Percentiles rank a stretch among this genome's conserved stretches.
Conservation (phyloP, 23 tunicate genomes). For the Halocynthia roretzi region DNA sequence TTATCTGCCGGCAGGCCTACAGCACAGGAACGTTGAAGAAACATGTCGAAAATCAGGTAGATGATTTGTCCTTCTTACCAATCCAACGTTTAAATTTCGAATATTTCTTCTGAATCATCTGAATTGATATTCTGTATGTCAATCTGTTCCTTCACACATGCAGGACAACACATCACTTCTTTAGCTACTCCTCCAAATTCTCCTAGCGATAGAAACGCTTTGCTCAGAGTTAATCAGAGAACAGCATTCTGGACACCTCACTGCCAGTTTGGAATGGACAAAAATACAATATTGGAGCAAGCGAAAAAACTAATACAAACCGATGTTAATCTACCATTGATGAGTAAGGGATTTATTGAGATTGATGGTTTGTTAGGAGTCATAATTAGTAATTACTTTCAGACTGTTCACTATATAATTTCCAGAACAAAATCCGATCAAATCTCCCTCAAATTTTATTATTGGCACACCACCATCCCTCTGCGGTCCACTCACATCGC, state of each 20-base stretch:
- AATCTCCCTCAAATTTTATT: not conserved
- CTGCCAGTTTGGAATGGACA: not conserved
- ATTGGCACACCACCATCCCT: constrained; percentile 8
- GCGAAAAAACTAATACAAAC: not conserved
- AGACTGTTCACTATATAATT: no score
- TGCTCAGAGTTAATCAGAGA: constrained; percentile 16
- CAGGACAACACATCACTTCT: constrained; percentile 12
- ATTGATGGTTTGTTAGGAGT: no score
- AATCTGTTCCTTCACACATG: not conserved
- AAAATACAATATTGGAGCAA: constrained; percentile 3
- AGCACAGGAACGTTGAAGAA: constrained; percentile 1
- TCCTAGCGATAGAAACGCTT: constrained; percentile 18
- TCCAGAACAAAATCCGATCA: not conserved
- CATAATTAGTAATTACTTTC: no score
- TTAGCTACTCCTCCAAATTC: constrained; percentile 57
- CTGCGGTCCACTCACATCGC: not conserved
- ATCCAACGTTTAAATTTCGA: no score
- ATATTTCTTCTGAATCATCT: no score
- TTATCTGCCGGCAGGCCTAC: not conserved
- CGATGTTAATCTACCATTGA: not conserved
- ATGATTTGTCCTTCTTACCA: no score
- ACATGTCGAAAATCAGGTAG: constrained; percentile 5
- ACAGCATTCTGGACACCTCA: constrained; percentile 1
- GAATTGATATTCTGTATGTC: no score
- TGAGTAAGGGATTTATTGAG: no score